phyloP scores from a whole-genome alignment of 1,140 invertebrate genomes.

The Bursaphelenchus mucronatus region DNA sequence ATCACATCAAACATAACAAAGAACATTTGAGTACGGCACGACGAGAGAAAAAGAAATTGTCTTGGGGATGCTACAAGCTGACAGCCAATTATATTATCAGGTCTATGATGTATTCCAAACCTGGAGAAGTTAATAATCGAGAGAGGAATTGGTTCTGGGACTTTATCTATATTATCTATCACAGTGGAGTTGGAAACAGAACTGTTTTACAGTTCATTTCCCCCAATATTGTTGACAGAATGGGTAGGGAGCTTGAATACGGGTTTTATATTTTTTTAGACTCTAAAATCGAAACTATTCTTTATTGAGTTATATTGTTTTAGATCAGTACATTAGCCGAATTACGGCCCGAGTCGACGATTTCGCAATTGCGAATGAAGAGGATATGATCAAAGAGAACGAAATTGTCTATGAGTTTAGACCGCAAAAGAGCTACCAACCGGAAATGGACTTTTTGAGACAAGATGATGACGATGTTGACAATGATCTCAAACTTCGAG shows the following conservation, averaged over 20 bases:
- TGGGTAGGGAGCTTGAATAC: background rate
- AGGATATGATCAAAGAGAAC: slow-evolving; percentile 4
- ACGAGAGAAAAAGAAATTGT: no score
- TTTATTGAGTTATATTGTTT: background rate
- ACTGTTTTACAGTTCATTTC: background rate
- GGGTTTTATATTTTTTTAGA: background rate
- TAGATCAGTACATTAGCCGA: background rate
- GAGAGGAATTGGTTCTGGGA: slow-evolving; percentile 13
- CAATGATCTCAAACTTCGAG: slow-evolving; percentile 21
- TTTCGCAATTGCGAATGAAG: background rate
- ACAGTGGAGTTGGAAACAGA: background rate
- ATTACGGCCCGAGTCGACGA: background rate
- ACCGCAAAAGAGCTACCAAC: background rate
- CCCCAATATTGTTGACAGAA: background rate
- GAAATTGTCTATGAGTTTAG: background rate
- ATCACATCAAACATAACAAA: no score
- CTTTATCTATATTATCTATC: slow-evolving; percentile 4
- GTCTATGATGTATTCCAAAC: background rate
- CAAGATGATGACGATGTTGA: background rate
- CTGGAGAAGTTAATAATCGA: background rate
- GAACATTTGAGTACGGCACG: no score
- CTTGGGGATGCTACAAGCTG: no score
- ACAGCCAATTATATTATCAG: background rate
- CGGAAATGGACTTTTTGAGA: background rate
- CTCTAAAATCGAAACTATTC: background rate